Evolutionary conservation across 2,888 invertebrate species (phyloP), one percentile per base, ranked within the genome.

Genomic region (Sarcophaga carnaria): DNA sequence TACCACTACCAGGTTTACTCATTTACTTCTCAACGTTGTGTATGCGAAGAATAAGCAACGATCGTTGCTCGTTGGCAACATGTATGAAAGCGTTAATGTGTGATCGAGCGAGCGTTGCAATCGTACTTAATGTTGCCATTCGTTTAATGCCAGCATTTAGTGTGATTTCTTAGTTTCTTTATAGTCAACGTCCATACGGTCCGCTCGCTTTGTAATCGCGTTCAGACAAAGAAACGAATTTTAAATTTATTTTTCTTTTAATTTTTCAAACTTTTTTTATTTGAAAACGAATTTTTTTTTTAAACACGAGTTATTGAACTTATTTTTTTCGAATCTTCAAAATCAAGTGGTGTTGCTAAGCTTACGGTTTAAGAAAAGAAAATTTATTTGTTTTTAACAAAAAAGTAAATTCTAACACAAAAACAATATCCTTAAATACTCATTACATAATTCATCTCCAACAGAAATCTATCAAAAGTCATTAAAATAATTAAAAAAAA

Each of bases 131-230:
- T 87, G 84, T 70, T 84, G 84, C 79, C 79, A 81, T 67, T 84
- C 75, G 62, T 70, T 79, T 47, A 76, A 76, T 76, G 37, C 78
- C 20, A 47, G 63, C 79, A 84, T 79, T 87, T 76, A 87, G 87
- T 87, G 74, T 80, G 78, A 88, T 89, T 89, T 88, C 90, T 92
- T 88, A 92, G 92, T 92, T 91, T 89, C 89, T 90, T 89, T 89
- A 83, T 88, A 89, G 89, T 89, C 94, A 88, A 92, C 90, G 89
- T 90, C 89, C 90, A 89, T 14, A 14, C 91, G 90, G 90, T 91
- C 89, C 91, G 90, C 90, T 2, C 54, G 54, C 54, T 54, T 90
- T 90, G 90, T 90, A 90, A 90, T 90, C 91, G 91, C 91, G 91
- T 90, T 88, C 87, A 88, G 77, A 77, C 76, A 80, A 85, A 85